Conservation (phyloP, 1,140 invertebrate genomes). For the Drosophila lacteicornis region DNA sequence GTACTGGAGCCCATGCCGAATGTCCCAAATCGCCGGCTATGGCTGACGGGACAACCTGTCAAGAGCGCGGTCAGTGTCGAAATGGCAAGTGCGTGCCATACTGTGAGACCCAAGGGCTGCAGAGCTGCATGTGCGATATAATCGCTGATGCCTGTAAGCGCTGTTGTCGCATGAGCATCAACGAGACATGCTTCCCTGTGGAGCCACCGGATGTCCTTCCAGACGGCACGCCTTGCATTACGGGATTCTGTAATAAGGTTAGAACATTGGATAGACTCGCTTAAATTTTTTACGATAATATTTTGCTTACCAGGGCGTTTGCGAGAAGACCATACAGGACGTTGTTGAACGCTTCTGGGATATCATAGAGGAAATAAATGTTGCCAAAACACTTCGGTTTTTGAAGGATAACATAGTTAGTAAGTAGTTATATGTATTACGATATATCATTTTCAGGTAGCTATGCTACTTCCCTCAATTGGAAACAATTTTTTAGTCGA, state of each 20-base stretch:
- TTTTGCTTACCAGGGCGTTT: slow-evolving; percentile 89
- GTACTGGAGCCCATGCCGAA: slow-evolving; percentile 88
- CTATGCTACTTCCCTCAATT: too few species aligned
- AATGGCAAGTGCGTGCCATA: slow-evolving; percentile 95
- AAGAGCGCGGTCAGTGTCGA: slow-evolving; percentile 94
- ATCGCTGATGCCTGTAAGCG: slow-evolving; percentile 87
- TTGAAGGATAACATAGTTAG: slow-evolving; percentile 95
- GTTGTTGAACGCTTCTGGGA: slow-evolving; percentile 98
- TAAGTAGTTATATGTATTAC: slow-evolving; percentile 46
- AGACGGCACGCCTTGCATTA: slow-evolving; percentile 97
- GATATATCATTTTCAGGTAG: background rate
- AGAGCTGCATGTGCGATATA: slow-evolving; percentile 97
- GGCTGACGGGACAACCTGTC: slow-evolving; percentile 93
- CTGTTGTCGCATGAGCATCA: slow-evolving; percentile 95
- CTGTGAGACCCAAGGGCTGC: slow-evolving; percentile 95
- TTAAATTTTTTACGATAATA: background rate
- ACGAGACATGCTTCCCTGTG: slow-evolving; percentile 95
- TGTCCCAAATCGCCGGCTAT: slow-evolving; percentile 91
- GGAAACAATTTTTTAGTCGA: too few species aligned
- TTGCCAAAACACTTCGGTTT: slow-evolving; percentile 95
- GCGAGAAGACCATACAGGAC: slow-evolving; percentile 97
- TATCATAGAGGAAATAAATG: slow-evolving; percentile 98
- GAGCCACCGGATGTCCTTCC: slow-evolving; percentile 94
- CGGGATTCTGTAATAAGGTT: slow-evolving; percentile 97
- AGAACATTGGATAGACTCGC: background rate